These are phyloP conservation scores for Eupithecia exiguata DNA, from an alignment of 2,888 invertebrate genomes.

Conservation along the genomic window DNA sequence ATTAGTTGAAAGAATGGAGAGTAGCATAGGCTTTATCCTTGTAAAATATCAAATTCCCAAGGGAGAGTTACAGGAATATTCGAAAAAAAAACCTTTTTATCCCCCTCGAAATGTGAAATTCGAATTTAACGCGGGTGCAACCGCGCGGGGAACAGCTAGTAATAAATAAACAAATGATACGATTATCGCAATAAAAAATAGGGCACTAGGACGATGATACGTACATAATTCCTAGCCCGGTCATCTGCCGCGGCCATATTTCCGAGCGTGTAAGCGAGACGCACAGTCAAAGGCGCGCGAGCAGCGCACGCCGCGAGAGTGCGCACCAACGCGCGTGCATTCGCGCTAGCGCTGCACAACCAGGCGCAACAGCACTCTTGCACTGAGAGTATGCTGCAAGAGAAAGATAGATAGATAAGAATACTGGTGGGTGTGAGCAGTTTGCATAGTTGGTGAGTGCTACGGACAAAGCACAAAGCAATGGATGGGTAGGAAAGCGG, in stretches of 20 bases:
- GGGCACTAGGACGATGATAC: not conserved
- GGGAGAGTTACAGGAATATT: too few species aligned
- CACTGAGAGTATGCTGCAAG: conserved; percentile 88
- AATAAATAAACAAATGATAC: too few species aligned
- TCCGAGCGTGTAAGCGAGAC: conserved; percentile 92
- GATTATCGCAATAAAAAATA: too few species aligned
- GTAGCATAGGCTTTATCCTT: too few species aligned
- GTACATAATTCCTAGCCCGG: conserved; percentile 82
- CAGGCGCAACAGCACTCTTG: conserved; percentile 88
- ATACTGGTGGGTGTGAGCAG: not conserved
- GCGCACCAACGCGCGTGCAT: conserved; percentile 84
- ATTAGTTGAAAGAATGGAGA: too few species aligned
- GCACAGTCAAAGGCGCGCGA: conserved; percentile 88
- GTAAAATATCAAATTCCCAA: too few species aligned
- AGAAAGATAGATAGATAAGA: not conserved
- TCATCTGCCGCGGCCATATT: conserved; percentile 93
- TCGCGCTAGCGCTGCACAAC: conserved; percentile 82
- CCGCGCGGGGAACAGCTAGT: too few species aligned
- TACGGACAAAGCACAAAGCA: not conserved
- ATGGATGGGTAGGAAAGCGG: not conserved
- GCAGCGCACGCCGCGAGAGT: conserved; percentile 87
- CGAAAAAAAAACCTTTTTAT: too few species aligned
- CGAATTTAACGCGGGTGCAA: too few species aligned
- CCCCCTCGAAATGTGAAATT: too few species aligned
- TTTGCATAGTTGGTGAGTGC: not conserved